phyloP scores from a whole-genome alignment of 2,797 vertebrate species.

The Danionella dracula region DNA sequence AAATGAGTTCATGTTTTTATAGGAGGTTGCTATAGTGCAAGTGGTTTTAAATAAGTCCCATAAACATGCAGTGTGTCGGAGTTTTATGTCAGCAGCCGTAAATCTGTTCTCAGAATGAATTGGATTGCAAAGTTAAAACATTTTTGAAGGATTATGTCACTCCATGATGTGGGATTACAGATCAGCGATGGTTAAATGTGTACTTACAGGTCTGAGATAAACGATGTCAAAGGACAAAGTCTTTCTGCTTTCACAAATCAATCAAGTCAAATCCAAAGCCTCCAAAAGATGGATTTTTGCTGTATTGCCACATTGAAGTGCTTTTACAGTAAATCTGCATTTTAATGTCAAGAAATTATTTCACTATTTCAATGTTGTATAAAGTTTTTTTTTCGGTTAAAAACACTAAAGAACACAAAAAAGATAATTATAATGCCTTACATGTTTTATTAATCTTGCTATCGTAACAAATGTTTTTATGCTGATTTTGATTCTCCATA shows the following conservation, averaged over 20 bases:
- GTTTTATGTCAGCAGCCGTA: slow-evolving; percentile 14
- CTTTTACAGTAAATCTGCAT: no score
- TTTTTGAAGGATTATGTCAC: slow-evolving; percentile 6
- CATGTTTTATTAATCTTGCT: no score
- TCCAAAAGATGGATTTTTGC: no score
- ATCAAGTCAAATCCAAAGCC: no score
- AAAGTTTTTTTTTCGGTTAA: no score
- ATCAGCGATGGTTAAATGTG: not conserved
- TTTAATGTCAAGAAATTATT: no score
- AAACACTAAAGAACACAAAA: no score
- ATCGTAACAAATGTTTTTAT: no score
- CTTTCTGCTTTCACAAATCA: not conserved
- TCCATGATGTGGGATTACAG: not conserved
- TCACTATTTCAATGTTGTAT: no score
- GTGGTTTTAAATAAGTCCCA: slow-evolving; percentile 5
- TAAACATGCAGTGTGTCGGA: not conserved
- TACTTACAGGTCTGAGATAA: not conserved
- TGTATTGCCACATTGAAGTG: no score
- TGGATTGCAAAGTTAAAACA: slow-evolving; percentile 8
- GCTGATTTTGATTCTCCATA: no score
- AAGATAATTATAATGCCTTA: no score
- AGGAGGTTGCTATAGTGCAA: not conserved
- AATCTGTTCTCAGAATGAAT: slow-evolving; percentile 15
- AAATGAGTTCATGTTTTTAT: not conserved
- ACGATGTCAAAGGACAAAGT: not conserved